Evolutionary conservation across 2,113 vertebrate genomes (phyloP), one percentile per base, ranked within the genome.

Genomic region (Girardinichthys multiradiatus): DNA sequence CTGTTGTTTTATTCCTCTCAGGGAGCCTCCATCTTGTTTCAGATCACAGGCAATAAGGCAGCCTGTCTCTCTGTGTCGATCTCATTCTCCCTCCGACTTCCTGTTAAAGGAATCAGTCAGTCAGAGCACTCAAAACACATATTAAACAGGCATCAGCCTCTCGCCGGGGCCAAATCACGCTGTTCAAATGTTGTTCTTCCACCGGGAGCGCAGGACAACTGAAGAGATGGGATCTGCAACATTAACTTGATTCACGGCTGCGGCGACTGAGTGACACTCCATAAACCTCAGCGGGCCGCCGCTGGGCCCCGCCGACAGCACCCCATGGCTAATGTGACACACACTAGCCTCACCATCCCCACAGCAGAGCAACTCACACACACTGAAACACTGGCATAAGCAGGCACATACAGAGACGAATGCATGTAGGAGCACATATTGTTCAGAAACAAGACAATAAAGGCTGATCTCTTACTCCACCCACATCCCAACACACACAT

Each of bases 111-210:
- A 90, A 68, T 86, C 90, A 92, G 90, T 89, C 89, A 90, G 80
- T 91, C 91, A 91, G 90, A 93, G 91, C 90, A 87, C 86, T 92
- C 89, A 90, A 84, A 93, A 92, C 90, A 92, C 89, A 92, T 92
- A 92, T 93, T 92, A 92, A 92, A 93, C 90, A 91, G 88, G 90
- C 91, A 92, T 92, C 92, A 92, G 90, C 89, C 83, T 84, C 90
- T 93, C 48, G 84, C 90, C 86, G 77, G 86, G 90, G 80, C 90
- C 91, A 90, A 92, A 93, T 93, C 92, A 92, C 86, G 90, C 92
- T 92, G 90, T 92, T 93, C 92, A 93, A 92, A 93, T 92, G 92
- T 92, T 92, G 92, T 93, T 92, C 91, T 91, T 93, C 89, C 90
- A 92, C 89, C 85, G 84, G 88, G 90, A 91, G 88, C 77, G 74